Evolutionary conservation across 2,888 invertebrate genomes (phyloP), one percentile per base, ranked within the genome.

Genomic region (Phalera bucephala): DNA sequence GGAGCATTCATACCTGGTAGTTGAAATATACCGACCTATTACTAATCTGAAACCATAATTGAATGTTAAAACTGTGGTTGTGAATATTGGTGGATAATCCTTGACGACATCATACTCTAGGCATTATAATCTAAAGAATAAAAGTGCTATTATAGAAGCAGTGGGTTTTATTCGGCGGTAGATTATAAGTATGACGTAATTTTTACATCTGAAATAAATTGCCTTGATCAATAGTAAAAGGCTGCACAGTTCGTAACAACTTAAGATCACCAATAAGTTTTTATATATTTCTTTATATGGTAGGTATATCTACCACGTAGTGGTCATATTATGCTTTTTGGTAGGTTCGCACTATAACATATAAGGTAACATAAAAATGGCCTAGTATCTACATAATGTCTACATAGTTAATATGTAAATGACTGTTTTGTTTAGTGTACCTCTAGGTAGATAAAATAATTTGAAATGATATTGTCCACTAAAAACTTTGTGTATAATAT

Each of bases 171-270:
- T 72, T 65, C 59, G 50, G 59, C 57, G 62, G 72, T 72, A 62
- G 57, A 63, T 69, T 59, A 64, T 58, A 52, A 35, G 36, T 41
- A 47, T 84, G 78, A 83, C 84, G 80, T 84, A 73, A 84, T 36
- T 51, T 62, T 69, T 65, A 69, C 63, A 63, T 70, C 67, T 60
- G 66, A 74, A 75, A 74, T 66, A 74, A 67, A 60, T 77, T 52
- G 60, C 80, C 80, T 84, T 83, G 79, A 72, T 80, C 70, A 66
- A 52, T 68, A 74, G 49, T 59, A 55, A 59, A 54, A 54, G 52
- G 40, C 38, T 42, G 28, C 22, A 11, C 17, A 21, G 21, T 31
- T 37, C 10, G 13, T 39, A 37, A 36, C 33, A 9, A 25, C 13
- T 19, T 14, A 17, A n/a, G 15, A 21, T 14, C 10, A 17, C 14